Evolutionary conservation across 2,888 invertebrate species (phyloP).

Genomic region (Argyra leucocephala): DNA sequence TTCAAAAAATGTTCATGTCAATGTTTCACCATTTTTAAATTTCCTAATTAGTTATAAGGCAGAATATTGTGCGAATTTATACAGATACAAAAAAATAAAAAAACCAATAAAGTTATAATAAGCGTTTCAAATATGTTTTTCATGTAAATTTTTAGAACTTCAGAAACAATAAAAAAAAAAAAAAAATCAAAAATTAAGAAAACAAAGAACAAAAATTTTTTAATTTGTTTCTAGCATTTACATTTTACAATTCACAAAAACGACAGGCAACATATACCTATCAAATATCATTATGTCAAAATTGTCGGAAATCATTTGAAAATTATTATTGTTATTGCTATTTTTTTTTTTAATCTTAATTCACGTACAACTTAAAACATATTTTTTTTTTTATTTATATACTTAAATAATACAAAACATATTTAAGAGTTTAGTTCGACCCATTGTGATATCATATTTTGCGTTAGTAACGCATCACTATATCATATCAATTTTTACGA

Average conservation of each 20-base stretch:
- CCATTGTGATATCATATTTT: too few relatives aligned
- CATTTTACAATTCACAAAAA: neutral
- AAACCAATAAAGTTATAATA: neutral
- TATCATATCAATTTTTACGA: too few relatives aligned
- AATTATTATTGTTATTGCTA: neutral
- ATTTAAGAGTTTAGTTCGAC: too few relatives aligned
- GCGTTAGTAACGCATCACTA: too few relatives aligned
- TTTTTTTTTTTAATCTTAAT: neutral
- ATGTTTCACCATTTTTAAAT: neutral
- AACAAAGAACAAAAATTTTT: too few relatives aligned
- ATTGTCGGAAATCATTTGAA: slow-evolving; percentile 6
- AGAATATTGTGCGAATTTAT: neutral
- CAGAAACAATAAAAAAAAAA: too few relatives aligned
- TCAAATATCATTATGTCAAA: slow-evolving; percentile 4
- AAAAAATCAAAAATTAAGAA: too few relatives aligned
- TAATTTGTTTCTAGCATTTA: too few relatives aligned
- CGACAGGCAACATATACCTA: neutral
- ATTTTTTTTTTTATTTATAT: neutral
- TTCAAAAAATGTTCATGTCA: neutral
- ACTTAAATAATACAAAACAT: neutral
- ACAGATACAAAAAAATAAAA: neutral
- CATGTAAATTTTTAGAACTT: too few relatives aligned
- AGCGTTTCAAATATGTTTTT: neutral
- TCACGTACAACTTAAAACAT: neutral
- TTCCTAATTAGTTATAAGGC: neutral